These are phyloP conservation scores for Blennius ocellaris DNA, from an alignment of 2,113 vertebrate genomes.

Conservation along the genomic window DNA sequence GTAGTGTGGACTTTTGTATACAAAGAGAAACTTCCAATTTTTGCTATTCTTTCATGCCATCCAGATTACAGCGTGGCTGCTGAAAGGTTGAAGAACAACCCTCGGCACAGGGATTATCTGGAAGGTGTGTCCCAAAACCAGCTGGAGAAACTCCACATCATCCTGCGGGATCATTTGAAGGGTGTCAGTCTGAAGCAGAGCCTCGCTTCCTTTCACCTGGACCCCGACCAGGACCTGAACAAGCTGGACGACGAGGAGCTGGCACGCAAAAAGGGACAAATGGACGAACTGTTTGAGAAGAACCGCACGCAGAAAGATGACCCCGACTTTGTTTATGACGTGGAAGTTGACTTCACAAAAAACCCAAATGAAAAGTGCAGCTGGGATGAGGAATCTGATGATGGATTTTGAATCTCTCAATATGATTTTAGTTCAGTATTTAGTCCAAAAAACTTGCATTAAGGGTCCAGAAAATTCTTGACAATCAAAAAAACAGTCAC, in stretches of 20 bases:
- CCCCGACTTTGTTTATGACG: constrained; percentile 90
- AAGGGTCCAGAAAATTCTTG: too few species aligned
- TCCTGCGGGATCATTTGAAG: constrained; percentile 86
- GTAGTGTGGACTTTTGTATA: neutral
- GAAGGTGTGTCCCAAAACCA: constrained; percentile 86
- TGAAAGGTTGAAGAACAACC: constrained; percentile 90
- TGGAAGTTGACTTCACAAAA: constrained; percentile 90
- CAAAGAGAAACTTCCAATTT: neutral
- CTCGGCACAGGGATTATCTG: constrained; percentile 89
- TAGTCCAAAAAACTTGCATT: too few species aligned
- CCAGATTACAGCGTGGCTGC: constrained; percentile 90
- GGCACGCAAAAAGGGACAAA: constrained; percentile 89
- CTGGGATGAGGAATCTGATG: constrained; percentile 90
- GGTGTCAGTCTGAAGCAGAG: constrained; percentile 87
- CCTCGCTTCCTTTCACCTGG: constrained; percentile 76
- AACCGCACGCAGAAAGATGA: constrained; percentile 90
- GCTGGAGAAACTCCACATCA: constrained; percentile 86
- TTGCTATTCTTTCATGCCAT: neutral
- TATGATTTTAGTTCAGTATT: too few species aligned
- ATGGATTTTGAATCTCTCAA: constrained; percentile 81
- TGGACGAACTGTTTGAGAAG: constrained; percentile 93
- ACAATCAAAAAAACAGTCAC: neutral
- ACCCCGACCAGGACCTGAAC: constrained; percentile 93
- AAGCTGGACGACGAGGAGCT: constrained; percentile 92
- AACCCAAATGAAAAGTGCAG: constrained; percentile 86